Base-by-base conservation (phyloP, 2,113 vertebrate genomes). In the Orthochromis malagaraziensis region DNA sequence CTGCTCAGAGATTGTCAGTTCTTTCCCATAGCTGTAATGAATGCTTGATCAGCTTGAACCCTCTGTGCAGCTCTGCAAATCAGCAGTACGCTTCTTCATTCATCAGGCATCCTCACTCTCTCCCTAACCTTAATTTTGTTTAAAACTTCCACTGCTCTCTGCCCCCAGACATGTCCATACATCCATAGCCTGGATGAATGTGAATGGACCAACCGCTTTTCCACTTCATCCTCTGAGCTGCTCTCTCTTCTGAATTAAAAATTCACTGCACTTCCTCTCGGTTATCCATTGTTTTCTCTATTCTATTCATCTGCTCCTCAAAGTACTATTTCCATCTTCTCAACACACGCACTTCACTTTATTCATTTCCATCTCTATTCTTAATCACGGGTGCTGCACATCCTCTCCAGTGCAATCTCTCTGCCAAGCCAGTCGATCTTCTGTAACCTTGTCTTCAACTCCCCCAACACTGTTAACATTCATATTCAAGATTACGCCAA, bases 371-470 rank as follows among this genome's bases (percentile, higher is more conserved):
- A 63, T 63, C 58, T 63, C 9, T 35, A 63, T 63, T 35, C 58
- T 63, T 11, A 35, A 0, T 63, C 58, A 35, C 6, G 6, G 16
- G 0, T 63, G 31, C 58, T 63, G 58, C 58, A 63, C 58, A 63
- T 35, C 6, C 58, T 63, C 31, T 63, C 31, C 6, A 35, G 17
- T 33, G 16, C 31, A 63, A 63, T 63, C 31, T 63, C 58, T 63
- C 58, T 63, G 31, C 26, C 58, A 35, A 63, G 17, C 17, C 60
- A 65, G 31, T 65, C 2, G 31, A n/a, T 65, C 60, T n/a, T 63
- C 58, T 63, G 58, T 63, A 63, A n/a, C 9, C 31, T 63, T 63
- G 9, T 65, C 60, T 35, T 65, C 60, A 65, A n/a, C 31, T 65
- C 10, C 17, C 31, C 60, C 17, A 65, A 65, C 9, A 35, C 60